Evolutionary conservation across 1,140 invertebrate species (phyloP).

Genomic region (Limonius californicus): DNA sequence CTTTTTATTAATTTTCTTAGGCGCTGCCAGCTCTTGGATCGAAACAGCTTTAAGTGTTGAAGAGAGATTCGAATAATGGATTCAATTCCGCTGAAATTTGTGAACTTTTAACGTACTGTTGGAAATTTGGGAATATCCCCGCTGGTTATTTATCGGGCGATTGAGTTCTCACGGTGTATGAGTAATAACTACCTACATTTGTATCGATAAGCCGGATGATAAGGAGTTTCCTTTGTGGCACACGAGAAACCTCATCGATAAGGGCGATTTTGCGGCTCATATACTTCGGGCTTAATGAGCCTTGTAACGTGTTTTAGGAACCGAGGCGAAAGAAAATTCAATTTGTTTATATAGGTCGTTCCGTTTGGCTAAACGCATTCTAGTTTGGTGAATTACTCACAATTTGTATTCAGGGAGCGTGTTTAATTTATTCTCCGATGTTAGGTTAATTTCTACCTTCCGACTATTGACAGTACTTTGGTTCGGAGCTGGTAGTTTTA

Average conservation of each 20-base stretch:
- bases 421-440: slow-evolving; percentile 10
- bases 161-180: not conserved
- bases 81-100: not conserved
- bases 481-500: not conserved
- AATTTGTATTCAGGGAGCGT: slow-evolving; percentile 9
- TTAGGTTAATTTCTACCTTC: slow-evolving; percentile 13
- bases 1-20: not conserved
- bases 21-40: too few relatives aligned
- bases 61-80: not conserved
- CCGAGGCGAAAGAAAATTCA: slow-evolving; percentile 12
- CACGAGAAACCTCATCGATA: slow-evolving; percentile 6
- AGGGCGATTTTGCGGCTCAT: slow-evolving; percentile 14
- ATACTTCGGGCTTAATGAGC: slow-evolving; percentile 9
- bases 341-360: slow-evolving; percentile 15
- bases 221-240: not conserved
- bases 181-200: not conserved
- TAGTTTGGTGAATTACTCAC: slow-evolving; percentile 11
- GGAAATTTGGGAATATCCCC: too few relatives aligned
- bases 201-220: not conserved
- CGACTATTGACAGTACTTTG: slow-evolving; percentile 10
- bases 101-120: not conserved
- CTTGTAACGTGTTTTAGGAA: slow-evolving; percentile 14
- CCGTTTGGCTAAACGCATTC: slow-evolving; percentile 13
- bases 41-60: too few relatives aligned
- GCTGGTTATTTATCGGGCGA: too few relatives aligned